Percentiles rank a stretch among this genome's conserved stretches.
phyloP scores from a whole-genome alignment of 2,797 vertebrate species.

The Acrocephalus scirpaceus region DNA sequence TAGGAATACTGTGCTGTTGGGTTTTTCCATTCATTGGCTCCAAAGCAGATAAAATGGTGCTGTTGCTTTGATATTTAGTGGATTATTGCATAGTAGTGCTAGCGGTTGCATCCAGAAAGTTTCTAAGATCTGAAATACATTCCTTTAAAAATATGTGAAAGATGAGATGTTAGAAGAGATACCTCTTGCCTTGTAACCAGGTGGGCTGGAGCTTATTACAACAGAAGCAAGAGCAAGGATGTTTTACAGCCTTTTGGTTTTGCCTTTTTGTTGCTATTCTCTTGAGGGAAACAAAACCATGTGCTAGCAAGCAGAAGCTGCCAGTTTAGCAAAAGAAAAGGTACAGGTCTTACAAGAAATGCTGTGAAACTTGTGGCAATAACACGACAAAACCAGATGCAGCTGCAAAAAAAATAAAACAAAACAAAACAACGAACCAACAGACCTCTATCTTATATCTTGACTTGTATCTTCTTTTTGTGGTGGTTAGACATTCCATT shows the following conservation, averaged over 20 bases:
- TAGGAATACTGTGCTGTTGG: not conserved
- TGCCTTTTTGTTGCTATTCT: not conserved
- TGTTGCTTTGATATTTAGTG: not conserved
- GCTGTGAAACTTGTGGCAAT: not conserved
- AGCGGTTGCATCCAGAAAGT: not conserved
- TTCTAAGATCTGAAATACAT: not conserved
- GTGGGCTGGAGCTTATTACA: not conserved
- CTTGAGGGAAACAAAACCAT: not conserved
- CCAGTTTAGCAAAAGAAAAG: not conserved
- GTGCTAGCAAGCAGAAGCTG: not conserved
- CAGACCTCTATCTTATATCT: not conserved
- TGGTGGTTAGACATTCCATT: not conserved
- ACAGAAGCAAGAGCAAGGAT: not conserved
- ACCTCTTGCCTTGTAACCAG: not conserved
- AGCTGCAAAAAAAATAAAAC: not conserved
- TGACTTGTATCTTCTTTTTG: not conserved
- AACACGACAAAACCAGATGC: not conserved
- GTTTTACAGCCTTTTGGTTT: not conserved
- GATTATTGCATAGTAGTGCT: not conserved
- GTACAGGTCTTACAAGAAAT: not conserved
- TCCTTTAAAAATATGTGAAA: not conserved
- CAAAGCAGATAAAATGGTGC: not conserved
- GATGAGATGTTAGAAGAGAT: not conserved
- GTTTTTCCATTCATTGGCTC: not conserved
- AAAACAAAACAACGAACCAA: too few species aligned